These are phyloP conservation scores for Actinemys pallida DNA, from an alignment of 2,113 vertebrate genomes.

Conservation along the genomic window DNA sequence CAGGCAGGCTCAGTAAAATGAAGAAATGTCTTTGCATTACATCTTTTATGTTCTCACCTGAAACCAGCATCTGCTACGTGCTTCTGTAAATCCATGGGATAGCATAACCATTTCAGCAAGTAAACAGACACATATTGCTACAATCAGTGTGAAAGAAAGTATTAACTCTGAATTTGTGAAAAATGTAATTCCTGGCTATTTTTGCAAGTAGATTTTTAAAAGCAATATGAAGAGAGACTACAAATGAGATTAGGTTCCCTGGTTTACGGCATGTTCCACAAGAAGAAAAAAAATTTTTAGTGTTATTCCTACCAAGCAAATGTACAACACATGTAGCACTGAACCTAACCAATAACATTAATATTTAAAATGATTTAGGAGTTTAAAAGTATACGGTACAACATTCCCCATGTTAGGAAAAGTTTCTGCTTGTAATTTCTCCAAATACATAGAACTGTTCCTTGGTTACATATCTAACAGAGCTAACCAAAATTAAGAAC, in stretches of 20 bases:
- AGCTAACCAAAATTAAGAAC: not conserved
- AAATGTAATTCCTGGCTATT: constrained; percentile 35
- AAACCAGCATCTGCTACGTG: not conserved
- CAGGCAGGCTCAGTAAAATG: not conserved
- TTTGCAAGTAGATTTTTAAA: constrained; percentile 30
- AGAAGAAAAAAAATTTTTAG: not conserved
- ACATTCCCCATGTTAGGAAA: constrained; percentile 30
- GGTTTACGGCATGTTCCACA: constrained; percentile 38
- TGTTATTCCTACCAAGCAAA: constrained; percentile 59
- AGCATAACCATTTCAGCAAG: not conserved
- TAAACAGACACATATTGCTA: not conserved
- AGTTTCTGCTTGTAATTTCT: constrained; percentile 5
- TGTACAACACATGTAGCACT: constrained; percentile 70
- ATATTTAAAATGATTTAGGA: constrained; percentile 64
- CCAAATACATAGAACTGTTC: not conserved
- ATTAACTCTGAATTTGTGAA: constrained; percentile 27
- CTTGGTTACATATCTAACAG: fast-evolving
- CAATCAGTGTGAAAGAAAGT: not conserved
- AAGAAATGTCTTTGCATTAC: not conserved
- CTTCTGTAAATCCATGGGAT: not conserved
- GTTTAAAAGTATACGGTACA: constrained; percentile 43
- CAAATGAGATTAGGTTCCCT: constrained; percentile 27
- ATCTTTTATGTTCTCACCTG: fast-evolving
- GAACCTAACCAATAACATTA: constrained; percentile 53
- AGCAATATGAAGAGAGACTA: constrained; percentile 28